phyloP scores from a whole-genome alignment of 2,113 vertebrate genomes.

The Hippolais icterina region DNA sequence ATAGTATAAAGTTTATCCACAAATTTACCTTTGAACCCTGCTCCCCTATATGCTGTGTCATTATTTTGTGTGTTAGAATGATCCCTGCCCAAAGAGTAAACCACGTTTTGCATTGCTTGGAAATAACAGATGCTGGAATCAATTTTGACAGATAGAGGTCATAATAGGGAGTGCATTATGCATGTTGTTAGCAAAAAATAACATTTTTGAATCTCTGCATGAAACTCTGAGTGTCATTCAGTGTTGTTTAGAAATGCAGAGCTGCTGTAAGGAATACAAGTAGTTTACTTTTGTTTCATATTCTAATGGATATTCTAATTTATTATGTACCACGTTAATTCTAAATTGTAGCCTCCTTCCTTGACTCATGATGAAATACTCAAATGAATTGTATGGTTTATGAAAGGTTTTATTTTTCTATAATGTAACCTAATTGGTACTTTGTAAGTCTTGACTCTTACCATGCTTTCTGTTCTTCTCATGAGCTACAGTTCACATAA shows the following conservation, averaged over 20 bases:
- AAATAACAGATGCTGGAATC: neutral
- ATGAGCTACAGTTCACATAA: neutral
- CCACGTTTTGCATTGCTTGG: rapidly evolving
- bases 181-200: constrained; percentile 1
- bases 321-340: neutral
- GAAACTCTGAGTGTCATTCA: neutral
- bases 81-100: neutral
- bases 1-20: neutral
- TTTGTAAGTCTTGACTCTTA: neutral
- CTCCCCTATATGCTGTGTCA: neutral
- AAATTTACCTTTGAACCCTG: neutral
- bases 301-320: neutral
- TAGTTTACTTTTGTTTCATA: neutral
- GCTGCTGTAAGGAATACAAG: neutral
- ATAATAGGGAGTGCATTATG: neutral
- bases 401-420: neutral
- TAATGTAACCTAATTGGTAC: neutral
- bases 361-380: neutral
- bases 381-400: neutral
- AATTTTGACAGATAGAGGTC: constrained; percentile 9
- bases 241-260: neutral
- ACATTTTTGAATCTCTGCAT: neutral
- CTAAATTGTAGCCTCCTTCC: neutral
- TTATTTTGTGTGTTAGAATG: neutral
- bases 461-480: neutral